A percentile compares a stretch with the other conserved stretches of the same genome.
phyloP scores from a whole-genome alignment of 2,888 invertebrate species.

The Halictus ligatus region DNA sequence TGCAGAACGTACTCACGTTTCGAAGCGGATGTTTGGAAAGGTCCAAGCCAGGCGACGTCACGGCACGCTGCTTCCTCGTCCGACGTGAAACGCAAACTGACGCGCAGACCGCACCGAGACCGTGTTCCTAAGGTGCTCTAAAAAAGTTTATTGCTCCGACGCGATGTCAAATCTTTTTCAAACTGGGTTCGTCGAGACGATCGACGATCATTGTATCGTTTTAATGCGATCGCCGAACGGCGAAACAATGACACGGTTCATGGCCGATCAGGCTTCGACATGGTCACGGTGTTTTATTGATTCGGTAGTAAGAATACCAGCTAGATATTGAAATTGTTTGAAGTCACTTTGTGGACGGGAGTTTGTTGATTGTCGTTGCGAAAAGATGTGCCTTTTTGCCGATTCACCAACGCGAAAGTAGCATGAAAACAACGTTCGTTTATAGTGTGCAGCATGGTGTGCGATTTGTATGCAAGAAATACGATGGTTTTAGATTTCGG shows the following conservation, averaged over 20 bases:
- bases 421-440: not conserved
- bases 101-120: slow-evolving; percentile 26
- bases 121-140: slow-evolving; percentile 48
- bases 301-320: not conserved
- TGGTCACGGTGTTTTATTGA: not conserved
- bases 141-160: slow-evolving; percentile 49
- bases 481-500: not conserved
- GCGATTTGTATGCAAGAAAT: not conserved
- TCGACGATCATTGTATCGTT: not conserved
- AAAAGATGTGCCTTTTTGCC: not conserved
- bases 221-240: not conserved
- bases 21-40: slow-evolving; percentile 2
- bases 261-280: not conserved
- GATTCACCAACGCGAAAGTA: not conserved
- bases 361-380: not conserved
- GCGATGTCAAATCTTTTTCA: not conserved
- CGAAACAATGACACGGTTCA: not conserved
- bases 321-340: not conserved
- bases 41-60: slow-evolving; percentile 3
- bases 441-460: not conserved
- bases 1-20: slow-evolving; percentile 39
- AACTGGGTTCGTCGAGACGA: not conserved
- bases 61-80: slow-evolving; percentile 45
- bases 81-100: slow-evolving; percentile 52
- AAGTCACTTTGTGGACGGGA: not conserved